Base-by-base conservation (phyloP, 2,113 vertebrate species). In the Rhizomys pruinosus region DNA sequence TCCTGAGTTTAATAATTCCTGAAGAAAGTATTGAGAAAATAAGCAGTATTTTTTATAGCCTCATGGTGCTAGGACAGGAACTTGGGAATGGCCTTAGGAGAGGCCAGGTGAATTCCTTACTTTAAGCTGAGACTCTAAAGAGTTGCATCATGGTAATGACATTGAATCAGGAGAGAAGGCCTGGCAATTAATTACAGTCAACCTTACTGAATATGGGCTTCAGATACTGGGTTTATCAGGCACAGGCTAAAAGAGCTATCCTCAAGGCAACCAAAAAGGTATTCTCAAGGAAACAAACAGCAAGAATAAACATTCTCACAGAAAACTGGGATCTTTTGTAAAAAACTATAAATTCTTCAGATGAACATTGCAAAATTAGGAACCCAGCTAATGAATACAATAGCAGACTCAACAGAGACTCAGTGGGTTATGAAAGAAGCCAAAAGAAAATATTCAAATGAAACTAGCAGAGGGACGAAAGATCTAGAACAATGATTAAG, bases 271-370 rank as follows among this genome's bases (percentile, higher is more conserved):
- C 57, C n/a, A n/a, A n/a, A n/a, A n/a, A n/a, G 59, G 15, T 69
- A 78, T 64, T 17, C 76, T 84, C 39, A 94, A 84, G 5, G 77
- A 89, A 25, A 90, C 57, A 86, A 86, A 93, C 55, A 32, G 23
- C 29, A 81, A 63, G 20, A 90, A 72, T 79, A 34, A 91, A 96
- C 81, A 25, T 52, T 57, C 42, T 77, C 52, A 84, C n/a, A 92
- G 76, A 76, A 59, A 93, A 52, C 29, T 86, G 61, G 5, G 79
- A 85, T 44, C n/a, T 61, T 87, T 71, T 27, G n/a, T n/a, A 10
- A 19, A 88, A 87, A 69, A 55, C 37, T 34, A 27, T 64, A 81
- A 87, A 90, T 72, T 95, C 29, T 63, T 82, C 29, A 61, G 88
- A 81, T n/a, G 69, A 93, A 52, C 15, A 39, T 29, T 59, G 57